These are phyloP conservation scores for Ochotona princeps DNA, from an alignment of 2,113 vertebrate genomes.

Conservation along the genomic window DNA sequence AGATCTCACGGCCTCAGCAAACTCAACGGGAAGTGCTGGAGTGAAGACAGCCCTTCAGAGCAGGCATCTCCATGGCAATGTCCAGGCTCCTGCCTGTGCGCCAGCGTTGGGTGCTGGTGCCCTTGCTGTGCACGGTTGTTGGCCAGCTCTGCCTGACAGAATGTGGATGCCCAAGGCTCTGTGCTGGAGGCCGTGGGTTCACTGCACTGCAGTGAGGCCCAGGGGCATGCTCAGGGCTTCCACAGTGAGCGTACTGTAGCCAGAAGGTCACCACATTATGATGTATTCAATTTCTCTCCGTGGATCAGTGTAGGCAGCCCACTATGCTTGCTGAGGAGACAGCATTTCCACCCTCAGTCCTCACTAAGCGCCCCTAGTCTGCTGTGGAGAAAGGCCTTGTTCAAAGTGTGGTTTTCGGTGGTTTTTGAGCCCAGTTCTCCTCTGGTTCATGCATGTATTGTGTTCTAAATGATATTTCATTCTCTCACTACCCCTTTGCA, in stretches of 20 bases:
- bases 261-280: neutral
- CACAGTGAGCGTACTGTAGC: neutral
- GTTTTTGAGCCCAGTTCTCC: neutral
- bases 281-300: neutral
- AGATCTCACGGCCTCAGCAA: neutral
- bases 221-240: neutral
- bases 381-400: neutral
- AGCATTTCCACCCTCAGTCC: neutral
- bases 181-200: neutral
- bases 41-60: neutral
- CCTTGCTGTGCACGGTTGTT: neutral
- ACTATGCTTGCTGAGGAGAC: neutral
- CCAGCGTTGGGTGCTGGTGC: neutral
- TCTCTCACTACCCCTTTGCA: neutral
- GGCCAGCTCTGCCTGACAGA: neutral
- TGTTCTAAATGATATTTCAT: neutral
- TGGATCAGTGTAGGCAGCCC: neutral
- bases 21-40: neutral
- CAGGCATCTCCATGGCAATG: neutral
- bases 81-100: neutral
- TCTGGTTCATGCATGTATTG: neutral
- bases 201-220: neutral
- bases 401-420: neutral
- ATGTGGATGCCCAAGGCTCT: too few species aligned
- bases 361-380: too few species aligned